Evolutionary conservation across 2,888 invertebrate genomes (phyloP).

Genomic region (Acleris emargana): DNA sequence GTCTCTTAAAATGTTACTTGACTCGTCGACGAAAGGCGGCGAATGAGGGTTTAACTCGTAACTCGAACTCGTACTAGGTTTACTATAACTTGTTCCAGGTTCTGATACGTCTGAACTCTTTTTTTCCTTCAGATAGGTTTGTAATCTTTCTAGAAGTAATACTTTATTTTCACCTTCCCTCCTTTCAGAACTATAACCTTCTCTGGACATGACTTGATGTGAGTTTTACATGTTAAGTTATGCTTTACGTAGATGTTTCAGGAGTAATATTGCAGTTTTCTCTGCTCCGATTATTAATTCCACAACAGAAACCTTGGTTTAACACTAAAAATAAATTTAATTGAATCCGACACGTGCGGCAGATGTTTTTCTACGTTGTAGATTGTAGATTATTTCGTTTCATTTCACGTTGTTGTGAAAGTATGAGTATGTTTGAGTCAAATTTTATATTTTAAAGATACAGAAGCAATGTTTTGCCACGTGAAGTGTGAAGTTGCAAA

Average conservation of each 20-base stretch:
- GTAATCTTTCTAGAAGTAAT: conserved; percentile 72
- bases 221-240: conserved; percentile 49
- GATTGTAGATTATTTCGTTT: not conserved
- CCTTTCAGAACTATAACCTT: conserved; percentile 78
- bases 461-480: not conserved
- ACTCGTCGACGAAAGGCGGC: conserved; percentile 61
- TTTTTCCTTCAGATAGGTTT: conserved; percentile 78
- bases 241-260: not conserved
- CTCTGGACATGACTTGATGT: conserved; percentile 72
- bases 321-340: conserved; percentile 25
- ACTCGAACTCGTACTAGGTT: conserved; percentile 74
- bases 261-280: not conserved
- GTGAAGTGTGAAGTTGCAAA: too few species aligned
- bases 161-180: conserved; percentile 79
- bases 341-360: conserved; percentile 54
- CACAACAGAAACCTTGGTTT: conserved; percentile 2
- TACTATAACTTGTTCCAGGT: conserved; percentile 57
- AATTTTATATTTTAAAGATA: not conserved
- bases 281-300: not conserved
- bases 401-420: conserved; percentile 18
- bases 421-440: conserved; percentile 3
- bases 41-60: conserved; percentile 59
- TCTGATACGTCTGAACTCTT: conserved; percentile 65
- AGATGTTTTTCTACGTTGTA: conserved; percentile 15
- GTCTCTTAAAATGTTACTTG: conserved; percentile 71